These are phyloP conservation scores for Barbus barbus DNA, from an alignment of 2,113 vertebrate genomes.

Conservation along the genomic window DNA sequence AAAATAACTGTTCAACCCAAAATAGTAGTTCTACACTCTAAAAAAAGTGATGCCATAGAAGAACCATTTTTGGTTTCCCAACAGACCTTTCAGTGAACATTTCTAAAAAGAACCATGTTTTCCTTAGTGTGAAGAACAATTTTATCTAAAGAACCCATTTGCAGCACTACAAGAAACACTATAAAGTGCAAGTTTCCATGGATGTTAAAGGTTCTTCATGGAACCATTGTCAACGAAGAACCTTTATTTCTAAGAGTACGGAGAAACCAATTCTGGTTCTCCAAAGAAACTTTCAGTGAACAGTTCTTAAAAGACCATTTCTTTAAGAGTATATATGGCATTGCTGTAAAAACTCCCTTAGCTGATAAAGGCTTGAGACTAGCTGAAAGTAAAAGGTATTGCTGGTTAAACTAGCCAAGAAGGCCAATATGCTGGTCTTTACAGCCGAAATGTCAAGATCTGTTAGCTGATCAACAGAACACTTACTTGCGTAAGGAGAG, in stretches of 20 bases:
- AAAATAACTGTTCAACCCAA: neutral
- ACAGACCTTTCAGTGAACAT: neutral
- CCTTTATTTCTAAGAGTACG: neutral
- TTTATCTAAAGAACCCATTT: neutral
- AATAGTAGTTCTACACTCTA: neutral
- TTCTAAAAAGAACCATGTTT: neutral
- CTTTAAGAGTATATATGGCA: neutral
- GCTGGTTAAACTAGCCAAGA: neutral
- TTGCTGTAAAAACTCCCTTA: neutral
- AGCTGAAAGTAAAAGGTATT: neutral
- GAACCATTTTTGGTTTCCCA: neutral
- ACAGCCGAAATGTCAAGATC: neutral
- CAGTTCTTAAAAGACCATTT: neutral
- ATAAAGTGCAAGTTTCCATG: neutral
- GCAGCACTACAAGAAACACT: neutral
- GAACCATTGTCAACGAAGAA: neutral
- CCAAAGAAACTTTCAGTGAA: neutral
- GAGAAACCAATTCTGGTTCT: neutral
- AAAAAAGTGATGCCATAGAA: neutral
- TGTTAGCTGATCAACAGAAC: neutral
- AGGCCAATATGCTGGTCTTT: neutral
- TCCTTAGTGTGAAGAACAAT: neutral
- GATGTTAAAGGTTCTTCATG: neutral
- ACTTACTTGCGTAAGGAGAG: constrained; percentile 96
- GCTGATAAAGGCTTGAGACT: neutral